Percentiles rank a stretch among this genome's conserved stretches.
phyloP scores from a whole-genome alignment of 1,140 invertebrate species.

The Sitodiplosis mosellana region DNA sequence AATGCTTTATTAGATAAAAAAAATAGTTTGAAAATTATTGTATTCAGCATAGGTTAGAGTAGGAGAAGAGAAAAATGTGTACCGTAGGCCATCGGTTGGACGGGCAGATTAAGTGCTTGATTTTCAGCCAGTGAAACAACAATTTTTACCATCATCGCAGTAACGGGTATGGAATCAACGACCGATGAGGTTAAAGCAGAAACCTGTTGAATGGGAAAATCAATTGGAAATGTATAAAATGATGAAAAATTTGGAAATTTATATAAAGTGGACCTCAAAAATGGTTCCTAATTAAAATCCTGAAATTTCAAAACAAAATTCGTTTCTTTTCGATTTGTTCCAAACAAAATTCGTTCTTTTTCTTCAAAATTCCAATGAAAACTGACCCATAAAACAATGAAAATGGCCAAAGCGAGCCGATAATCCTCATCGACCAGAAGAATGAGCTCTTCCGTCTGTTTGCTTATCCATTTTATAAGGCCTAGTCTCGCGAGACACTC shows the following conservation, averaged over 20 bases:
- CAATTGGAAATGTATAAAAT: no score
- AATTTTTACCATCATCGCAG: conserved; percentile 65
- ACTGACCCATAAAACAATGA: conserved; percentile 49
- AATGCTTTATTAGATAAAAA: no score
- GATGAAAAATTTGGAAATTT: no score
- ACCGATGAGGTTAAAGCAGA: conserved; percentile 60
- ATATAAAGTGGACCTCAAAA: no score
- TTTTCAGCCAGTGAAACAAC: conserved; percentile 42
- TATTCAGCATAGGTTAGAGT: no score
- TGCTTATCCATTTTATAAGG: conserved; percentile 52
- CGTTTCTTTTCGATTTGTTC: not conserved
- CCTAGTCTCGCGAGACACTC: conserved; percentile 54
- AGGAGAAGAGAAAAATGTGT: no score
- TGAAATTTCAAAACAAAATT: no score
- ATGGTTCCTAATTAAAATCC: no score
- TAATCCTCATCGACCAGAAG: conserved; percentile 37
- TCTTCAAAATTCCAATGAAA: not conserved
- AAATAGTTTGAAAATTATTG: no score
- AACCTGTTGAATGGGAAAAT: conserved; percentile 17
- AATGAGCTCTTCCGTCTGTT: conserved; percentile 44
- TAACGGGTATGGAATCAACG: conserved; percentile 67
- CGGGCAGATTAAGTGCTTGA: conserved; percentile 38
- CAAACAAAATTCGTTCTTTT: conserved; percentile 1
- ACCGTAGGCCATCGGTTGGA: conserved; percentile 58
- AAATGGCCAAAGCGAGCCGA: conserved; percentile 44